Percentiles rank a stretch among this genome's conserved stretches.
phyloP scores from a whole-genome alignment of 1,140 invertebrate species.

The Oreohelix idahoensis region DNA sequence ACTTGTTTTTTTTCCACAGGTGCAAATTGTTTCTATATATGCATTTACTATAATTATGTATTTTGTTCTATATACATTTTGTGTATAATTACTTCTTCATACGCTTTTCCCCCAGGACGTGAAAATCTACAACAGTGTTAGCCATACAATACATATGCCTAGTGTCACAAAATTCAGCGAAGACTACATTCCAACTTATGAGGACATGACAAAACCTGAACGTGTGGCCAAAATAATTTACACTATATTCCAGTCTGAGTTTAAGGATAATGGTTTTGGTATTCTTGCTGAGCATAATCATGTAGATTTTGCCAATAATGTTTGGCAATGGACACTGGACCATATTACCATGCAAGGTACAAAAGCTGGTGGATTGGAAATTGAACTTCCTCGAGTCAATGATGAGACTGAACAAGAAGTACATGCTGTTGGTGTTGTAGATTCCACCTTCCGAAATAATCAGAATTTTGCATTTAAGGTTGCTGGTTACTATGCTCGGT shows the following conservation, averaged over 20 bases:
- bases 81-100: too few relatives aligned
- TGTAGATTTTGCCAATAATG: conserved; percentile 73
- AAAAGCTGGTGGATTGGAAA: conserved; percentile 79
- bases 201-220: conserved; percentile 71
- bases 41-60: too few relatives aligned
- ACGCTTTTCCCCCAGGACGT: conserved; percentile 37
- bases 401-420: conserved; percentile 58
- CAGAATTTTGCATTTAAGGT: conserved; percentile 66
- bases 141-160: conserved; percentile 68
- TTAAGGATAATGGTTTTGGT: conserved; percentile 63
- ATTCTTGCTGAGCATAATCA: conserved; percentile 71
- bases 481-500: conserved; percentile 90
- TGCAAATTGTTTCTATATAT: too few relatives aligned
- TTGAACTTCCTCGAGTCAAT: conserved; percentile 75
- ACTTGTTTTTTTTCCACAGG: too few relatives aligned
- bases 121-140: conserved; percentile 53
- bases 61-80: too few relatives aligned
- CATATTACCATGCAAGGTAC: conserved; percentile 90
- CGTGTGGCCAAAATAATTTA: conserved; percentile 71
- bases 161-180: conserved; percentile 71
- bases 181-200: conserved; percentile 69
- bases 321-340: conserved; percentile 71
- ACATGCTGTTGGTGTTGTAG: conserved; percentile 63
- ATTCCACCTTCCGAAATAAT: conserved; percentile 63
- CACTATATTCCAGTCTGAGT: conserved; percentile 57